These are phyloP conservation scores for Solenopsis fugax DNA, from an alignment of 1,140 invertebrate species.

Conservation along the genomic window DNA sequence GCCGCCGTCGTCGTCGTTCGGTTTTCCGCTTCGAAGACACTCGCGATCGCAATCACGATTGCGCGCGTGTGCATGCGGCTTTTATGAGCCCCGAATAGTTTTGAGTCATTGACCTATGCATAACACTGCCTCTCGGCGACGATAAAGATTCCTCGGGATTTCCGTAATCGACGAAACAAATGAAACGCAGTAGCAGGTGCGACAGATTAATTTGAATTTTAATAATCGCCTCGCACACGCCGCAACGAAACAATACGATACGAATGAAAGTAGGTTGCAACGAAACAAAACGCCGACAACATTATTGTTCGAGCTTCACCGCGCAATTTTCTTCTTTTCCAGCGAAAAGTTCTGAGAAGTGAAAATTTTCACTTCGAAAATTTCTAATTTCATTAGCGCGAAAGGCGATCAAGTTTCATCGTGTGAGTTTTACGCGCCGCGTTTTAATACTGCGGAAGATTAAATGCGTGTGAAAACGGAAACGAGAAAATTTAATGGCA, in stretches of 20 bases:
- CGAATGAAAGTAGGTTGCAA: not conserved
- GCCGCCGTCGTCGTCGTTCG: slow-evolving; percentile 15
- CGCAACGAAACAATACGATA: not conserved
- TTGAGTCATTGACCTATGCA: not conserved
- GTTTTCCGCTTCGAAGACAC: slow-evolving; percentile 39
- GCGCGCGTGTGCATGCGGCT: not conserved
- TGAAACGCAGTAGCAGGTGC: not conserved
- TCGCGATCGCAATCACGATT: slow-evolving; percentile 6
- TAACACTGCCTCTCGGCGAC: not conserved
- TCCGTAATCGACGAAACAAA: not conserved
- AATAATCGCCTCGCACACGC: not conserved
- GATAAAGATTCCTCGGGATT: not conserved
- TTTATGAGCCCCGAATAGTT: slow-evolving; percentile 26
- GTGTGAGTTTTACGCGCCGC: not conserved
- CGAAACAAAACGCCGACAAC: not conserved
- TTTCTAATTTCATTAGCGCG: not conserved
- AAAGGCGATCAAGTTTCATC: not conserved
- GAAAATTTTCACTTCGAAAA: slow-evolving; percentile 7
- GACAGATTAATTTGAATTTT: slow-evolving; percentile 22
- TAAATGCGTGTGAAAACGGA: not conserved
- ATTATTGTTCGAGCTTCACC: slow-evolving; percentile 17
- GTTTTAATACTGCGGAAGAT: not conserved
- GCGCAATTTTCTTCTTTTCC: not conserved
- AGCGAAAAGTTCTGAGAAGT: not conserved
- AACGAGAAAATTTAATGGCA: not conserved